These are phyloP conservation scores for Meleagris gallopavo DNA, from an alignment of 2,113 vertebrate species.

Conservation along the genomic window DNA sequence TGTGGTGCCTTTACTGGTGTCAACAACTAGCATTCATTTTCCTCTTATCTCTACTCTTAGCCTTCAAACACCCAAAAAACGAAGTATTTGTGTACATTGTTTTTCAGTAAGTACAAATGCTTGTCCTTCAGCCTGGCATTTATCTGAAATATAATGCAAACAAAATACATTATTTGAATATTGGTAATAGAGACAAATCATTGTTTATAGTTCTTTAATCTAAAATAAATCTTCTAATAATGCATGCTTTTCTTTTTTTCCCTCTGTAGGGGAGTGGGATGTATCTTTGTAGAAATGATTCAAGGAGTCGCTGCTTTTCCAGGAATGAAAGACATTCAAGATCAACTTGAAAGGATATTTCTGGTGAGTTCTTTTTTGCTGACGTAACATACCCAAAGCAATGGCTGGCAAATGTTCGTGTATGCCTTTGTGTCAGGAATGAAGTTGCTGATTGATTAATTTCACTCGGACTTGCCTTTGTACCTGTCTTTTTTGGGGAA, in stretches of 20 bases:
- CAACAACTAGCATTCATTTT: not conserved
- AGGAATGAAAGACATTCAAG: slow-evolving; percentile 98
- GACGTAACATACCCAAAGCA: not conserved
- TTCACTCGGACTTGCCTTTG: not conserved
- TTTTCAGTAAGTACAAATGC: not conserved
- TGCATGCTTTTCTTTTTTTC: not conserved
- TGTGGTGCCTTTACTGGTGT: not conserved
- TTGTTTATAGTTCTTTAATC: not conserved
- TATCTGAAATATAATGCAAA: not conserved
- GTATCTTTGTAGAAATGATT: slow-evolving; percentile 99
- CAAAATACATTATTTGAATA: not conserved
- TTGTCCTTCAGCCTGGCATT: not conserved
- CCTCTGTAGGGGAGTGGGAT: slow-evolving; percentile 91
- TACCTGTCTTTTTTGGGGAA: not conserved
- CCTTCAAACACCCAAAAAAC: not conserved
- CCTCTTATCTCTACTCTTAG: not conserved
- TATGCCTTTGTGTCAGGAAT: not conserved
- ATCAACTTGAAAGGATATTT: slow-evolving; percentile 98
- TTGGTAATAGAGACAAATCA: not conserved
- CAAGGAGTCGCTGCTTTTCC: slow-evolving; percentile 98
- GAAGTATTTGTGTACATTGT: not conserved
- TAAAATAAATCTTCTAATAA: not conserved
- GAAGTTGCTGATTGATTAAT: not conserved
- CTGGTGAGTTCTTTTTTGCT: slow-evolving; percentile 84
- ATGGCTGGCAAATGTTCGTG: not conserved